Conservation (phyloP, 2,888 invertebrate species). For the Villa cingulata region DNA sequence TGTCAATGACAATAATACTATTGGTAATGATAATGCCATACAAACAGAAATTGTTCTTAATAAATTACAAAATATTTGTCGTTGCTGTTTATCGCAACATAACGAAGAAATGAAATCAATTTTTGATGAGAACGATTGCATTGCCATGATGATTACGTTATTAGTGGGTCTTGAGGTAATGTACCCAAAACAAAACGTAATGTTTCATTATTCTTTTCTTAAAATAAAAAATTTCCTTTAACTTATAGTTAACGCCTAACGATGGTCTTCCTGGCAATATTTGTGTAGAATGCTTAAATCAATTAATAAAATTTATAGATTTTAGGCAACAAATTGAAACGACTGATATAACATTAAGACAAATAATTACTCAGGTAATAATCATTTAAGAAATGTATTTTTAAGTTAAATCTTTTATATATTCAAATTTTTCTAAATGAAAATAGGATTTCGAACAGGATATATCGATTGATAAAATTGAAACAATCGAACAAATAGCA, state of each 20-base stretch:
- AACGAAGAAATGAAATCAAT: constrained; percentile 5
- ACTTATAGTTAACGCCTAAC: constrained; percentile 14
- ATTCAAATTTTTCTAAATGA: no score
- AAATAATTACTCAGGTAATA: no score
- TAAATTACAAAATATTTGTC: constrained; percentile 4
- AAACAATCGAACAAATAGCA: no score
- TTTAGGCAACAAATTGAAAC: constrained; percentile 38
- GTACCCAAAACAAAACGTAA: background rate
- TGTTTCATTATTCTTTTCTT: background rate
- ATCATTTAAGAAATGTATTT: no score
- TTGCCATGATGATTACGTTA: constrained; percentile 7
- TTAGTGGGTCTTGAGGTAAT: constrained; percentile 9
- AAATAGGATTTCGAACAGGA: background rate
- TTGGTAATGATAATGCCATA: no score
- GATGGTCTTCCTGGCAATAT: constrained; percentile 19
- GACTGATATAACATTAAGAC: constrained; percentile 22
- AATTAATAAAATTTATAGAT: constrained; percentile 31
- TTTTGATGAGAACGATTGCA: constrained; percentile 8
- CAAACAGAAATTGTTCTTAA: background rate
- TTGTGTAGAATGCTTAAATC: constrained; percentile 17
- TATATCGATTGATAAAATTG: background rate
- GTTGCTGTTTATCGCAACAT: constrained; percentile 7
- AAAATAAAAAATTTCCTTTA: background rate
- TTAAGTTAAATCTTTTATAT: no score
- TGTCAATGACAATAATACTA: background rate